Percentiles rank a stretch among this genome's conserved stretches.
These are phyloP conservation scores for Campoletis sonorensis DNA, from an alignment of 1,140 invertebrate species.

Conservation along the genomic window DNA sequence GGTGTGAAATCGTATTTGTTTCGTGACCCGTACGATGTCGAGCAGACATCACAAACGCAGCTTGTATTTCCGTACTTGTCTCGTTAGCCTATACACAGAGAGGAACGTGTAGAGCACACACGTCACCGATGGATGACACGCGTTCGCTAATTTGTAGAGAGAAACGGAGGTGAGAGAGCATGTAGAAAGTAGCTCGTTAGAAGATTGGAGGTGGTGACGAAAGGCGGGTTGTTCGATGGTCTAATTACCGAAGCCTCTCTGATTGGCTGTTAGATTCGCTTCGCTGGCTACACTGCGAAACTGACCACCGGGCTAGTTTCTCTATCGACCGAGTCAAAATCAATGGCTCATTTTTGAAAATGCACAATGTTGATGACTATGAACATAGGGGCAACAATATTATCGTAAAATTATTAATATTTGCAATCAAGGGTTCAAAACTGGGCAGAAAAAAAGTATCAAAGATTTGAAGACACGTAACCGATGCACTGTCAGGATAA, in stretches of 20 bases:
- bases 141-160: slow-evolving; percentile 44
- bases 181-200: slow-evolving; percentile 62
- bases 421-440: too few relatives aligned
- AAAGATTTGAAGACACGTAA: background rate
- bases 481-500: background rate
- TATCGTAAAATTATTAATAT: background rate
- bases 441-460: background rate
- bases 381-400: background rate
- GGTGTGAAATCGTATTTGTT: slow-evolving; percentile 24
- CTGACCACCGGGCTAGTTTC: background rate
- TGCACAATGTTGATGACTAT: background rate
- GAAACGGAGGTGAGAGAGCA: slow-evolving; percentile 19
- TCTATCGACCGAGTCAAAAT: background rate
- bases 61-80: slow-evolving; percentile 7
- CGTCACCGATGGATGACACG: slow-evolving; percentile 34
- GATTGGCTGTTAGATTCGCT: slow-evolving; percentile 57
- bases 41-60: slow-evolving; percentile 31
- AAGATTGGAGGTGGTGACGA: slow-evolving; percentile 32
- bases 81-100: slow-evolving; percentile 24
- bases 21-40: background rate
- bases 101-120: slow-evolving; percentile 24
- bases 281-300: slow-evolving; percentile 22
- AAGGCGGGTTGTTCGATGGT: slow-evolving; percentile 44
- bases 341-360: slow-evolving; percentile 18
- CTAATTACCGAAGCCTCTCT: slow-evolving; percentile 64